Evolutionary conservation across 2,113 vertebrate genomes (phyloP).

Genomic region (Ameiurus melas): DNA sequence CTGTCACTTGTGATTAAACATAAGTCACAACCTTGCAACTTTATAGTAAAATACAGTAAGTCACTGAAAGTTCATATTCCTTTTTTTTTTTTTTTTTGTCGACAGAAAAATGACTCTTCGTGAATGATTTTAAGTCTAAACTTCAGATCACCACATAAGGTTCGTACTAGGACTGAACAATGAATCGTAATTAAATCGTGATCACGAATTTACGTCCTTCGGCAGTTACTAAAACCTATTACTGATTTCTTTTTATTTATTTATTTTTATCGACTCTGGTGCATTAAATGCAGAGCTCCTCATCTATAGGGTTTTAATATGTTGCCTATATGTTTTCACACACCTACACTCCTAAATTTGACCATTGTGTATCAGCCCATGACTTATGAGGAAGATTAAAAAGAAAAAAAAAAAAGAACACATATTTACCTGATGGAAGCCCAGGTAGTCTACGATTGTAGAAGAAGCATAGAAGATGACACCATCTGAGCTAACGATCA

Average conservation of each 20-base stretch:
- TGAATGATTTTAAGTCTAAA: neutral
- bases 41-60: neutral
- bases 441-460: conserved; percentile 83
- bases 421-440: conserved; percentile 85
- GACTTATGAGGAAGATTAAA: neutral
- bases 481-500: conserved; percentile 93
- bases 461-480: conserved; percentile 76
- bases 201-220: neutral
- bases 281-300: neutral
- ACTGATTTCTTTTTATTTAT: neutral
- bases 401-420: neutral
- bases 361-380: neutral
- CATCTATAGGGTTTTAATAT: neutral
- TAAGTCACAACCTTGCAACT: neutral
- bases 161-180: neutral
- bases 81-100: neutral
- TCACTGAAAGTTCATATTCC: neutral
- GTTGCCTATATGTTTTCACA: neutral
- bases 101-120: neutral
- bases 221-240: neutral
- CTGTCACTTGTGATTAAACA: neutral
- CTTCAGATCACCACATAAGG: neutral
- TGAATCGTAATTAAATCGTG: neutral
- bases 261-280: neutral
- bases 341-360: neutral